Base-by-base conservation (phyloP, 2,113 vertebrate species). In the Microcebus tavaratra region DNA sequence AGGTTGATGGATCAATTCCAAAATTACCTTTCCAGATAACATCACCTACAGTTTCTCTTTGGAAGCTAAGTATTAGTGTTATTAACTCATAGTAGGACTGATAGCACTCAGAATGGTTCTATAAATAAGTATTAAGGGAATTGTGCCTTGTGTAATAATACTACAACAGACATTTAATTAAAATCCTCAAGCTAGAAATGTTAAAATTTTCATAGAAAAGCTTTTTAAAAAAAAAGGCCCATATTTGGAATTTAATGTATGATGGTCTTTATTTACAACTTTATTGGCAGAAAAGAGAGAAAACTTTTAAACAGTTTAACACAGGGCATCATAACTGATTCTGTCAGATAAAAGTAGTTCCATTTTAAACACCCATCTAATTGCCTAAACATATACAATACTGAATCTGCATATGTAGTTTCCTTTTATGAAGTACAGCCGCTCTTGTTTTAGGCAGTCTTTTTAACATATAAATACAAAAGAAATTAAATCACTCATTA, bases 261-360 rank as follows among this genome's bases (percentile, higher is more conserved):
- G 95, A 96, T 91, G 95, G 67, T 96, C 97, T 99, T 99, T 99
- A 99, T 99, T 99, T 99, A 99, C 99, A 99, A 97, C 93, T 98
- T 98, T 97, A 97, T 98, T 98, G 98, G 98, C 98, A 98, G 98
- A 98, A 97, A 98, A 96, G 91, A 91, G 96, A 96, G 96, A 92
- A 90, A 98, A 97, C 42, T 98, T 95, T 97, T 98, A 98, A 98
- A 98, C 97, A 96, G 97, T 98, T 97, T 93, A 98, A 98, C 84
- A 97, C 87, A 98, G 98, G 98, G 97, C 97, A 98, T 76, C 11
- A 5, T 50, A 89, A 92, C 70, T 76, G 97, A 98, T 94, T 92
- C 93, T 97, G 42, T 94, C 82, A 96, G 84, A 81, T 96, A 97
- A 88, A 97, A 79, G 93, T 82, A 94, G 92, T 65, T 88, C 81